A percentile compares a stretch with the other conserved stretches of the same genome.
These are phyloP conservation scores for Bergia puertoricense DNA, from an alignment of 92 coral and sea anemone genomes.

Conservation along the genomic window DNA sequence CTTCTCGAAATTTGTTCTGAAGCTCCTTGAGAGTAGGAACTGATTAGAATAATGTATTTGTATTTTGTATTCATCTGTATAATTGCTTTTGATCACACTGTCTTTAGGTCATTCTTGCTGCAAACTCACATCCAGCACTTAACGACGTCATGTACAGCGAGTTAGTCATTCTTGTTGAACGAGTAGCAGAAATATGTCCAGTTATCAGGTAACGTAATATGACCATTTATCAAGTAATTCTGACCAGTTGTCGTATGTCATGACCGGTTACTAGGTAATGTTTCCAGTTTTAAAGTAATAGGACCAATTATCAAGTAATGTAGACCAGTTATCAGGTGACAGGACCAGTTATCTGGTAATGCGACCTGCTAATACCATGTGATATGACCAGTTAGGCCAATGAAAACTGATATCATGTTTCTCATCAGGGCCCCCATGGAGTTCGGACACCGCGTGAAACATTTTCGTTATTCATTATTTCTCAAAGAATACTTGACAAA, in stretches of 20 bases:
- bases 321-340: neutral
- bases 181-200: slow-evolving; percentile 84
- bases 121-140: slow-evolving; percentile 94
- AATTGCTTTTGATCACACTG: neutral
- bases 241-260: neutral
- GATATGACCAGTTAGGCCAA: too few species aligned
- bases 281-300: neutral
- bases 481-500: too few species aligned
- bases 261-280: neutral
- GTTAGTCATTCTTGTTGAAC: slow-evolving; percentile 72
- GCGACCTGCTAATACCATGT: too few species aligned
- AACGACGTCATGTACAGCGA: slow-evolving; percentile 98
- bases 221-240: too few species aligned
- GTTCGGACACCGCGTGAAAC: too few species aligned
- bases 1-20: neutral
- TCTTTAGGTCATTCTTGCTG: slow-evolving; percentile 87
- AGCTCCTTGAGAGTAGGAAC: neutral
- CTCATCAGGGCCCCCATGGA: too few species aligned
- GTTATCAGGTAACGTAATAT: slow-evolving; percentile 14
- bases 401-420: too few species aligned
- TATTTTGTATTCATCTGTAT: neutral
- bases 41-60: neutral
- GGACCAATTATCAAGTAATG: neutral
- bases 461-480: too few species aligned
- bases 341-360: neutral